These are phyloP conservation scores for Noctua janthina DNA, from an alignment of 2,888 invertebrate genomes.

Conservation along the genomic window DNA sequence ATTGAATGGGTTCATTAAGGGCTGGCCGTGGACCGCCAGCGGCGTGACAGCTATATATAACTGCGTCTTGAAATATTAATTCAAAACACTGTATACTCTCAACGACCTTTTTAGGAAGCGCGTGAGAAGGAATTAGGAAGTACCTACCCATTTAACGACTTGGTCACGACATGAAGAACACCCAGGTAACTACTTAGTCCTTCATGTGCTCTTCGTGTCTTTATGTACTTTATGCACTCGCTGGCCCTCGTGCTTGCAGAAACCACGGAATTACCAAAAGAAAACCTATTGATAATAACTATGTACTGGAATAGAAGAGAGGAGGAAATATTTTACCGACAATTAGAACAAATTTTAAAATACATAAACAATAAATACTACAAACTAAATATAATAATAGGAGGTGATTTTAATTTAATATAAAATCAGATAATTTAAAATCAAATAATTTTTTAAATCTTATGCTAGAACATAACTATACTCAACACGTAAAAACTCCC, in stretches of 20 bases:
- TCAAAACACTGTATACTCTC: not conserved
- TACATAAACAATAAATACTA: slow-evolving; percentile 20
- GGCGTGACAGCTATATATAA: not conserved
- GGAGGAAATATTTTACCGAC: no score
- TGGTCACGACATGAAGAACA: not conserved
- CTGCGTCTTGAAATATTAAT: slow-evolving; percentile 2
- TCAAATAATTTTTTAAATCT: no score
- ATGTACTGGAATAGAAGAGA: no score
- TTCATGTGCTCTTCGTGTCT: not conserved
- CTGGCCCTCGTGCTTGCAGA: not conserved
- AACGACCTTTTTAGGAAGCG: no score
- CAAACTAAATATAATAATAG: slow-evolving; percentile 10
- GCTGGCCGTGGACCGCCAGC: not conserved
- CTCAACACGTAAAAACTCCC: no score
- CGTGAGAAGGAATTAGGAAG: not conserved
- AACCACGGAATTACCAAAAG: no score
- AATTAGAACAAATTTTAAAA: slow-evolving; percentile 9
- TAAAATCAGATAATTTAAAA: no score
- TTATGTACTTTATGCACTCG: not conserved
- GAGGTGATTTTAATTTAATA: not conserved
- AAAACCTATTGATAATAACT: no score
- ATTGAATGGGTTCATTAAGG: slow-evolving; percentile 52
- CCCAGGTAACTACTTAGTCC: not conserved
- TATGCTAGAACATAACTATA: no score
- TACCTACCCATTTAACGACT: not conserved